Percentiles rank a stretch among this genome's conserved stretches.
These are phyloP conservation scores for Notothenia coriiceps DNA, from an alignment of 2,113 vertebrate genomes.

Conservation along the genomic window DNA sequence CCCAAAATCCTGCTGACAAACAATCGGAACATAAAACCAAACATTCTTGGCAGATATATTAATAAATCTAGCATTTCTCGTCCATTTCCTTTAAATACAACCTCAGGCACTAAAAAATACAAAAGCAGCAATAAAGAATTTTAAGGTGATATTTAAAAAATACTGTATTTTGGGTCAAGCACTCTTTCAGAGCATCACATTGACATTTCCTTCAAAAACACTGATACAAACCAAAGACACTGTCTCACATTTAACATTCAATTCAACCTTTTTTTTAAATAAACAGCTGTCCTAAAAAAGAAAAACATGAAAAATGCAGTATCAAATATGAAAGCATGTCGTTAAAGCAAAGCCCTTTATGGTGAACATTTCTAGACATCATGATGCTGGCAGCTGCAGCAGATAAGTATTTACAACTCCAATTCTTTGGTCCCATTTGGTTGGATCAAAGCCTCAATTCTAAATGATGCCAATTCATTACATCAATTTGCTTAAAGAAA, in stretches of 20 bases:
- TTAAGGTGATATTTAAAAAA: constrained; percentile 27
- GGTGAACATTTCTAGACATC: constrained; percentile 2
- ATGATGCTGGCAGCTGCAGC: constrained; percentile 1
- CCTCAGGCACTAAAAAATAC: neutral
- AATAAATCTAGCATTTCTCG: neutral
- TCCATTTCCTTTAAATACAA: neutral
- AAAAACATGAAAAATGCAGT: too few relatives aligned
- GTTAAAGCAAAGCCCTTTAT: constrained; percentile 47
- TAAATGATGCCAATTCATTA: neutral
- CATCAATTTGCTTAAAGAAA: neutral
- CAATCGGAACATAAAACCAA: too few relatives aligned
- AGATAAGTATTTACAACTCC: constrained; percentile 5
- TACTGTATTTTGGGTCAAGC: constrained; percentile 38
- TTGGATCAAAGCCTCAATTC: neutral
- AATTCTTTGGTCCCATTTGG: constrained; percentile 11
- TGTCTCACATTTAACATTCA: constrained; percentile 49
- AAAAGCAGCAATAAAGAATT: neutral
- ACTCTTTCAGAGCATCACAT: constrained; percentile 33
- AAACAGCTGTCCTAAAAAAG: too few relatives aligned
- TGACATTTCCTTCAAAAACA: constrained; percentile 51
- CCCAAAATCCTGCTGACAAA: too few relatives aligned
- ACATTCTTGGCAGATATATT: neutral
- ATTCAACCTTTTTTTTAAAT: constrained; percentile 9
- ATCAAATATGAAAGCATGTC: neutral
- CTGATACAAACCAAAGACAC: constrained; percentile 5